Conservation (phyloP, 1,140 invertebrate species). For the Mizuhopecten yessoensis region DNA sequence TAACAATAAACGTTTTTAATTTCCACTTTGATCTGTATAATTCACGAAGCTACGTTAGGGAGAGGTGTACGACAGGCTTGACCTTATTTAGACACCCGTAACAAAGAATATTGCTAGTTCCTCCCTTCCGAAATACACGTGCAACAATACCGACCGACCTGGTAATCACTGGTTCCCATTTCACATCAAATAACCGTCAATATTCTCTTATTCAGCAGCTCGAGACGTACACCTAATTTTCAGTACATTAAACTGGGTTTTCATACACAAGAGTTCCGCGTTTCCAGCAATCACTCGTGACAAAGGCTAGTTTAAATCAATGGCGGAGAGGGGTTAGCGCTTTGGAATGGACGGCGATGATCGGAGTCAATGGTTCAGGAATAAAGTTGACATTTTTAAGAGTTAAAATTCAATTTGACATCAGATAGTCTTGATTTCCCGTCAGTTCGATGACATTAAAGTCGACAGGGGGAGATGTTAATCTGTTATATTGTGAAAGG, state of each 20-base stretch:
- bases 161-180: slow-evolving; percentile 2
- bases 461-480: slow-evolving; percentile 3
- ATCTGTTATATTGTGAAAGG: slow-evolving; percentile 5
- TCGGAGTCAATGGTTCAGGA: slow-evolving; percentile 23
- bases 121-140: neutral
- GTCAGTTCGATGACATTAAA: slow-evolving; percentile 13
- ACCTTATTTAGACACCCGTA: neutral
- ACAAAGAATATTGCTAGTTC: slow-evolving; percentile 17
- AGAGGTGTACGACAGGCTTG: neutral
- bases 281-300: neutral
- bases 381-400: slow-evolving; percentile 20
- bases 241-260: neutral
- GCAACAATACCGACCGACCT: neutral
- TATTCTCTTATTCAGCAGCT: slow-evolving; percentile 16
- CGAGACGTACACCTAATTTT: slow-evolving; percentile 33
- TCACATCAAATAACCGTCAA: slow-evolving; percentile 14
- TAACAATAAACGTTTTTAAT: neutral
- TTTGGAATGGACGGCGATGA: neutral
- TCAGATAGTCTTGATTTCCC: neutral
- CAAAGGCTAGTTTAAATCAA: slow-evolving; percentile 11
- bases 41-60: neutral
- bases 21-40: slow-evolving; percentile 31
- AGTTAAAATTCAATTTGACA: slow-evolving; percentile 36
- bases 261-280: slow-evolving; percentile 14
- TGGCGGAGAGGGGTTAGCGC: neutral